Evolutionary conservation across 2,113 vertebrate genomes (phyloP), one percentile per base, ranked within the genome.

Genomic region (Tretioscincus oriximinensis): DNA sequence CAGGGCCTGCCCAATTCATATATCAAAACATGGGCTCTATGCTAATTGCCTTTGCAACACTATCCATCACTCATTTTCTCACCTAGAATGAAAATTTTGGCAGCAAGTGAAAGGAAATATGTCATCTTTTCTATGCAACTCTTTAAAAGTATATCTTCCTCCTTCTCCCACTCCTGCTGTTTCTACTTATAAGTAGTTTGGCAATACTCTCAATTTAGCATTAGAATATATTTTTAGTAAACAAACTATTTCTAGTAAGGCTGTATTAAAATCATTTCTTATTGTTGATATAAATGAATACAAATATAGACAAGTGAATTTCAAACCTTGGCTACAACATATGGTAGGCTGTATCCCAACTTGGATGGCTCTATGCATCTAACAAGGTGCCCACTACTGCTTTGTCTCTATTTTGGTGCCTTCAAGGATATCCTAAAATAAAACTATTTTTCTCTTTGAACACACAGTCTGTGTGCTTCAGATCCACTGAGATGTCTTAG

Each of bases 121-220:
- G 51, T 77, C 70, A 65, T 69, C 70, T 64, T 45, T 14, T 45
- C 22, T 45, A 20, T 26, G 65, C 21, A 63, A 63, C 68, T 65
- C 5, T 22, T 26, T 11, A 81, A 84, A 77, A 49, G 12, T 82
- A 41, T 16, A 41, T 73, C 45, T 73, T 72, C 51, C 73, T 78
- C 75, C 81, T 58, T 18, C 14, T 58, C 54, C 16, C 18, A 12
- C 14, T 58, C 54, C 14, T 58, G 4, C 49, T 51, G 9, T 14
- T 51, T n/a, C 29, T 78, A 63, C 29, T 66, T n/a, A 58, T 61
- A 83, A 82, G 76, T 72, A 1, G 0, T 12, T 81, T 2, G 73
- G 65, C 58, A 71, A 72, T 85, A 88, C 47, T 28, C 8, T 84
- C 84, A 18, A 82, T 29, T 51, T 45, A 78, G 29, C 64, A 68